A percentile compares a stretch with the other conserved stretches of the same genome.
These are phyloP conservation scores for Eclectus roratus DNA, from an alignment of 2,113 vertebrate species.

Conservation along the genomic window DNA sequence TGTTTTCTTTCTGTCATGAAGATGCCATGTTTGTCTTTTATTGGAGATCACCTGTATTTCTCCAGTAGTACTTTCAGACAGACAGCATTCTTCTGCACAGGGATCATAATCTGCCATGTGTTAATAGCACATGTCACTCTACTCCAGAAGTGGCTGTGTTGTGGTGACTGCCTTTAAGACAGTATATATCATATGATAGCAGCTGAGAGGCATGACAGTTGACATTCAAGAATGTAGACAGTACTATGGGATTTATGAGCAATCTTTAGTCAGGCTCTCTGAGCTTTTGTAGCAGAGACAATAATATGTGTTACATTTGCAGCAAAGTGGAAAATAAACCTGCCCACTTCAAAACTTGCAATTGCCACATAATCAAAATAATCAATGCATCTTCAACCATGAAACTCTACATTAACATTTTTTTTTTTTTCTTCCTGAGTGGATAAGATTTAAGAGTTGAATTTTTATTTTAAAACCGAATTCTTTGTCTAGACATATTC, in stretches of 20 bases:
- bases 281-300: neutral
- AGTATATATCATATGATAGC: neutral
- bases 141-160: neutral
- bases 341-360: neutral
- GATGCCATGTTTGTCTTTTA: neutral
- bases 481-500: neutral
- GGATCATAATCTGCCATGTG: slow-evolving; percentile 24
- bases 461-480: neutral
- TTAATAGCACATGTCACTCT: slow-evolving; percentile 14
- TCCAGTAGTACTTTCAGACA: neutral
- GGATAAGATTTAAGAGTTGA: neutral
- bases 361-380: neutral
- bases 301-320: neutral
- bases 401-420: neutral
- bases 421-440: neutral
- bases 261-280: neutral
- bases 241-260: neutral
- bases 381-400: neutral
- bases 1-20: neutral
- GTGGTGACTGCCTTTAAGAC: neutral
- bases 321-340: neutral
- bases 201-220: neutral
- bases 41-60: neutral
- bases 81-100: neutral
- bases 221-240: neutral